These are phyloP conservation scores for Drosophila prosaltans DNA, from an alignment of 1,140 invertebrate species.

Conservation along the genomic window DNA sequence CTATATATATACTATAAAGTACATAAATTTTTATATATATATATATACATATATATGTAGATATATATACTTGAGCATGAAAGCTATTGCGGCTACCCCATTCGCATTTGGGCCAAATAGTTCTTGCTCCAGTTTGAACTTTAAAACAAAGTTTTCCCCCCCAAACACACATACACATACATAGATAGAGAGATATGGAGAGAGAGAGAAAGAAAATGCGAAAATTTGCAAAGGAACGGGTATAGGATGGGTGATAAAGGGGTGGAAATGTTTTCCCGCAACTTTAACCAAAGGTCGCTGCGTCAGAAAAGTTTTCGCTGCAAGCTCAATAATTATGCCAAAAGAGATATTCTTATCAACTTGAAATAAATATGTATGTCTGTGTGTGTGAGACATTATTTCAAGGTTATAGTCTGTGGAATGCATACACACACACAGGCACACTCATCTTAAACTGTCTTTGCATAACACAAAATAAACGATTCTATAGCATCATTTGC, in stretches of 20 bases:
- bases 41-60: constrained; percentile 15
- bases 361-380: constrained; percentile 4
- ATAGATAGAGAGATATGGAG: not conserved
- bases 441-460: not conserved
- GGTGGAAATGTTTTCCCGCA: constrained; percentile 48
- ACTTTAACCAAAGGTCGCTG: constrained; percentile 78
- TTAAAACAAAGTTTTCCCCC: constrained; percentile 71
- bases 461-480: too few relatives aligned
- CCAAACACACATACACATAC: constrained; percentile 8
- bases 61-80: constrained; percentile 19
- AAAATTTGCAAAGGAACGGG: too few relatives aligned
- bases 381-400: not conserved
- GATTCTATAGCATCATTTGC: too few relatives aligned
- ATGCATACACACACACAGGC: not conserved
- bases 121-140: constrained; percentile 79
- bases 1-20: constrained; percentile 8
- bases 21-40: constrained; percentile 14
- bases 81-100: constrained; percentile 61
- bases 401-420: constrained; percentile 1
- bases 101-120: constrained; percentile 79
- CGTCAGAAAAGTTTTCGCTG: constrained; percentile 58
- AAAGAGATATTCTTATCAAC: constrained; percentile 28
- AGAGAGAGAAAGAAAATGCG: not conserved
- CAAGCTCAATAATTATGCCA: constrained; percentile 62
- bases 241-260: not conserved